Evolutionary conservation across 2,888 invertebrate genomes (phyloP).

Genomic region (Drosophila koepferae): DNA sequence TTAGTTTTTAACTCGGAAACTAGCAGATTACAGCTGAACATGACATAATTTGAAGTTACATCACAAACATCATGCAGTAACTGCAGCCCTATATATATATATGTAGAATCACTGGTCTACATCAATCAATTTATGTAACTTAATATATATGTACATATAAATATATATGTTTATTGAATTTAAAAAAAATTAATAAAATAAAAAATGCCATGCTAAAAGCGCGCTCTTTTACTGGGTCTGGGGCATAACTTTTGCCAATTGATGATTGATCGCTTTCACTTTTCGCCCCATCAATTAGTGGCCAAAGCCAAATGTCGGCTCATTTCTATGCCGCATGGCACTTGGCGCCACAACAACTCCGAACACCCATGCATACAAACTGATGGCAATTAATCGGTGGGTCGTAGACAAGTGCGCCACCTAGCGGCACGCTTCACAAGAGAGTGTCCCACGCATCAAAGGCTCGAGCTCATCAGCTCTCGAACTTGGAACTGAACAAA

Average conservation of each 20-base stretch:
- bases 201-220: not conserved
- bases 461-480: not conserved
- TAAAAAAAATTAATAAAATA: too few species aligned
- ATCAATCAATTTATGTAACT: too few species aligned
- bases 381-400: conserved; percentile 65
- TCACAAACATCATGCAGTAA: too few species aligned
- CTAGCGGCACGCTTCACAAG: conserved; percentile 3
- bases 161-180: too few species aligned
- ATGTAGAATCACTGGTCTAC: too few species aligned
- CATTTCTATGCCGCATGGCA: conserved; percentile 37
- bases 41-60: too few species aligned
- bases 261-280: conserved; percentile 61
- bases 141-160: too few species aligned
- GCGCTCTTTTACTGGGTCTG: conserved; percentile 11
- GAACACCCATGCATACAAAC: conserved; percentile 55
- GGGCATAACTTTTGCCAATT: conserved; percentile 27
- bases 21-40: too few species aligned
- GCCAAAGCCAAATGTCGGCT: conserved; percentile 23
- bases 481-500: not conserved
- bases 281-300: conserved; percentile 32
- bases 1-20: too few species aligned
- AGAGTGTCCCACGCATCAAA: conserved; percentile 1
- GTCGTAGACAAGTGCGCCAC: conserved; percentile 37
- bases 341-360: conserved; percentile 42
- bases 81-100: too few species aligned